Conservation (phyloP, 2,113 vertebrate genomes). For the Phocoena phocoena region DNA sequence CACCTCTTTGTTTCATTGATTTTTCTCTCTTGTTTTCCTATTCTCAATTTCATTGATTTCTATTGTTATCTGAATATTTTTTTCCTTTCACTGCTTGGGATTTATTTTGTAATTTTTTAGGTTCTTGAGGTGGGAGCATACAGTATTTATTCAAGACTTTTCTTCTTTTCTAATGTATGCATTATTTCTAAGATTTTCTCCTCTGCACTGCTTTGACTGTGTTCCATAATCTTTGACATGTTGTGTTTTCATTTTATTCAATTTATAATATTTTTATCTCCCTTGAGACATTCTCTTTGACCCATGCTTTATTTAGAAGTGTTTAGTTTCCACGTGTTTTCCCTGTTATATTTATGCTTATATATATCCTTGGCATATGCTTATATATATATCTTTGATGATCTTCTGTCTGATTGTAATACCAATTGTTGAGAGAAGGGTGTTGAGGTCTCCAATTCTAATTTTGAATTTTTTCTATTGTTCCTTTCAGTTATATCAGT, state of each 20-base stretch:
- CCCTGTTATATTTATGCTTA: background rate
- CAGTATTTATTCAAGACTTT: background rate
- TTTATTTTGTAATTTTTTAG: background rate
- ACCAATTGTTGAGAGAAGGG: background rate
- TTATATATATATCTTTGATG: background rate
- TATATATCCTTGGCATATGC: background rate
- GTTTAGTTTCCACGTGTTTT: background rate
- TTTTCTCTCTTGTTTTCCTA: background rate
- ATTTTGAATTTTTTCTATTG: background rate
- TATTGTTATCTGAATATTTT: background rate
- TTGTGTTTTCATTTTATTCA: background rate
- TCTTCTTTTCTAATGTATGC: background rate
- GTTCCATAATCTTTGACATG: background rate
- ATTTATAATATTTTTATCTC: background rate
- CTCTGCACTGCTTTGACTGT: background rate
- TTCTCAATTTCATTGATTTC: background rate
- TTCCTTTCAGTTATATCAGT: background rate
- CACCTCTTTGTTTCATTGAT: background rate
- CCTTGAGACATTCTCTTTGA: background rate
- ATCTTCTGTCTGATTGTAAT: background rate
- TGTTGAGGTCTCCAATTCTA: background rate
- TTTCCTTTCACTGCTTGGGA: background rate
- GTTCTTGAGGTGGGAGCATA: background rate
- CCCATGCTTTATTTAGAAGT: background rate
- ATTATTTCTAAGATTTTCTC: background rate